Percentiles rank a stretch among this genome's conserved stretches.
Evolutionary conservation across 1,140 invertebrate species (phyloP).

Genomic region (Ganaspis sp.): DNA sequence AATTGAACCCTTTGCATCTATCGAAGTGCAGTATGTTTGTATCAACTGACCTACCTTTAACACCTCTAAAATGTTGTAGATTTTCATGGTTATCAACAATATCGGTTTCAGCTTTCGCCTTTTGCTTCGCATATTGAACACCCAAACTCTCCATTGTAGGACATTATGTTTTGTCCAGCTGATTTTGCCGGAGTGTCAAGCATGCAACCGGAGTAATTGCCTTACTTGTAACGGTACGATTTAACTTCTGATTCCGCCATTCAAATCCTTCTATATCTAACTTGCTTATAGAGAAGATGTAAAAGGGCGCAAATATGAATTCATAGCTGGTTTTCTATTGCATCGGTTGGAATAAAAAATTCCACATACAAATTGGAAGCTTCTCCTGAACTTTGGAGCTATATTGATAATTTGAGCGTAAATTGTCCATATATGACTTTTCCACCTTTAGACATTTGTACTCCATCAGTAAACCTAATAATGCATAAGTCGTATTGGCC

Average conservation of each 20-base stretch:
- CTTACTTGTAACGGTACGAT: neutral
- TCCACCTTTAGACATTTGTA: no score
- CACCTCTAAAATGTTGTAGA: neutral
- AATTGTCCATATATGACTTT: no score
- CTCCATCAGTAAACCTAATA: no score
- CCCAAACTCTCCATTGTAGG: neutral
- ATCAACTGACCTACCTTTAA: neutral
- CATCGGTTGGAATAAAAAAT: neutral
- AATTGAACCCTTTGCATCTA: neutral
- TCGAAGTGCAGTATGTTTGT: neutral
- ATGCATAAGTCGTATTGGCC: no score
- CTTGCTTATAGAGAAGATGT: neutral
- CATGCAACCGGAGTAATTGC: neutral
- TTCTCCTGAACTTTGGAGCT: no score
- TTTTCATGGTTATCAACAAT: neutral
- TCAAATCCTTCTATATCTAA: neutral
- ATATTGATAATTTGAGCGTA: no score
- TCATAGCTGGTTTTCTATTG: neutral
- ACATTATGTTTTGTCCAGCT: neutral
- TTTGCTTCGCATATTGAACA: no score
- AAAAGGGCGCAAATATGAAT: neutral
- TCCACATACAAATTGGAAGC: no score
- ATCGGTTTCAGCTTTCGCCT: neutral
- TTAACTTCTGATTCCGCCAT: neutral
- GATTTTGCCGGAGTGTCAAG: neutral